Conservation (phyloP, 2,888 invertebrate species). For the Cheiracanthium punctorium region DNA sequence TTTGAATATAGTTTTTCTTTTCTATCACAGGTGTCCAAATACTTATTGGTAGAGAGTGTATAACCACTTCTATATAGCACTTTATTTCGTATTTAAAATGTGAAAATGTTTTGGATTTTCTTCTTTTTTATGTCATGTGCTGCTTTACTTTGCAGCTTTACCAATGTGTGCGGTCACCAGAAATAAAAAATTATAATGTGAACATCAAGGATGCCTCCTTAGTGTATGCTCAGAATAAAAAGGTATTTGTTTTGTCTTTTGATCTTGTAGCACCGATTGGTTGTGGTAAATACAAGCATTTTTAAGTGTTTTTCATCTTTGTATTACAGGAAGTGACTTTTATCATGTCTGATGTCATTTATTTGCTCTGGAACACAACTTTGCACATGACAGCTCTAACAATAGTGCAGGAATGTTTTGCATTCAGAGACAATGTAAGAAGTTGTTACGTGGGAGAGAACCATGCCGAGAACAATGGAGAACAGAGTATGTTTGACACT, state of each 20-base stretch:
- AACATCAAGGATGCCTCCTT: slow-evolving; percentile 45
- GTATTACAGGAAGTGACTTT: slow-evolving; percentile 47
- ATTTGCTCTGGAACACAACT: slow-evolving; percentile 70
- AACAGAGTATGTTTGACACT: no score
- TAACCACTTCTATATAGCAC: no score
- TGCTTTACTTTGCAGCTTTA: slow-evolving; percentile 73
- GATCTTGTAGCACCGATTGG: no score
- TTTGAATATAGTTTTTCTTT: no score
- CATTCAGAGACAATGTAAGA: slow-evolving; percentile 24
- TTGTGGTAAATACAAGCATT: neutral
- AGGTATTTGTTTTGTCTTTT: slow-evolving; percentile 35
- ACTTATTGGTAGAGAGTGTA: no score
- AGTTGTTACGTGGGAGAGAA: neutral
- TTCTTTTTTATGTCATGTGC: neutral
- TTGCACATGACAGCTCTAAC: slow-evolving; percentile 71
- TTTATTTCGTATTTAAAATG: no score
- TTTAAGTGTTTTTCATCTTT: neutral
- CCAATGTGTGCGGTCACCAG: slow-evolving; percentile 78
- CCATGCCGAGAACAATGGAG: neutral
- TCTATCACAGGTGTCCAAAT: no score
- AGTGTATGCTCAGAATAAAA: slow-evolving; percentile 34
- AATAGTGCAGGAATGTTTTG: slow-evolving; percentile 51
- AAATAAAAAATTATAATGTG: slow-evolving; percentile 74
- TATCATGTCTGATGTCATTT: slow-evolving; percentile 68
- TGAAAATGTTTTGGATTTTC: neutral